phyloP scores from a whole-genome alignment of 2,797 vertebrate genomes.

The Sebastes flavidus region DNA sequence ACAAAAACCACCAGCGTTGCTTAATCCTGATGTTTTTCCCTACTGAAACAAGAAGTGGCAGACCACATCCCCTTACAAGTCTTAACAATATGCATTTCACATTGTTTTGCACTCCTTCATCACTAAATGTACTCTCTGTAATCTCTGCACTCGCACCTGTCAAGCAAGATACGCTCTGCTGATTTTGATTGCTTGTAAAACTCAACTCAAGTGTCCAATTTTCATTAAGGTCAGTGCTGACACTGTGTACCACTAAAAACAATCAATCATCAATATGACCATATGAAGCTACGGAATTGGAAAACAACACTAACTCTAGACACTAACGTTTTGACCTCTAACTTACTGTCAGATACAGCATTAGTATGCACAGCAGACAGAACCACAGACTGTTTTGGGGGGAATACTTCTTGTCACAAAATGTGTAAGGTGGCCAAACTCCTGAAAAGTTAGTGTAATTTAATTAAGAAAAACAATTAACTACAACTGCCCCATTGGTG shows the following conservation, averaged over 20 bases:
- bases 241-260: not conserved
- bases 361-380: not conserved
- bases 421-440: not conserved
- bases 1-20: not conserved
- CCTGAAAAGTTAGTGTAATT: not conserved
- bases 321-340: not conserved
- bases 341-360: not conserved
- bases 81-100: not conserved
- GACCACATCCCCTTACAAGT: not conserved
- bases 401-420: not conserved
- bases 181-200: not conserved
- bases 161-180: not conserved
- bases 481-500: not conserved
- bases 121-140: not conserved
- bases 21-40: not conserved
- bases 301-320: not conserved
- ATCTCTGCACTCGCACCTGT: not conserved
- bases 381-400: not conserved
- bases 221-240: not conserved
- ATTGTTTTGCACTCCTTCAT: not conserved
- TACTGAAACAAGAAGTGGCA: not conserved
- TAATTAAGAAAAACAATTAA: not conserved
- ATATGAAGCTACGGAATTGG: not conserved
- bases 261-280: not conserved
- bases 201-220: not conserved